Evolutionary conservation across 2,797 vertebrate species (phyloP).

Genomic region (Pseudochirops corinnae): DNA sequence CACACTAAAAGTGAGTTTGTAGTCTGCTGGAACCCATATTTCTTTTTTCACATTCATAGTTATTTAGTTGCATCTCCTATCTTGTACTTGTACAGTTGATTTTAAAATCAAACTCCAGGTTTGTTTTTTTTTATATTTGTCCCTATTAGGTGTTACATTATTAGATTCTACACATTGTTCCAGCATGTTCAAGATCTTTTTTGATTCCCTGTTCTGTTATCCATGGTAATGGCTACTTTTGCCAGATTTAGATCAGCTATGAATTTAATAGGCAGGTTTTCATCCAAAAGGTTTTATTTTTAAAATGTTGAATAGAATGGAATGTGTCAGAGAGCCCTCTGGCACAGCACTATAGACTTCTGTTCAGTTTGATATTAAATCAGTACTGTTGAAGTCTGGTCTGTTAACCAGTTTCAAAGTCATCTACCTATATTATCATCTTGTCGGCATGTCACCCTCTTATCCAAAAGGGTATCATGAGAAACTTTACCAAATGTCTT

Average conservation of each 20-base stretch:
- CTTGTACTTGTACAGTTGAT: not conserved
- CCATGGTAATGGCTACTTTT: not conserved
- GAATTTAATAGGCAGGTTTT: not conserved
- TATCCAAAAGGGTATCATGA: not conserved
- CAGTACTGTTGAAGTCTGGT: not conserved
- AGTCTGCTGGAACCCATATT: not conserved
- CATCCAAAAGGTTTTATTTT: not conserved
- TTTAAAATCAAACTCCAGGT: not conserved
- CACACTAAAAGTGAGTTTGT: not conserved
- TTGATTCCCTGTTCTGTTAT: not conserved
- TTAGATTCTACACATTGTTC: not conserved
- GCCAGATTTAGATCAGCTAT: not conserved
- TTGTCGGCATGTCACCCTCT: not conserved
- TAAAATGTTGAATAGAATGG: not conserved
- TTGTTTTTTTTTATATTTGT: not conserved
- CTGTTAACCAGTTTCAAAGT: not conserved
- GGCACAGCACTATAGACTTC: not conserved
- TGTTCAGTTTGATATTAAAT: not conserved
- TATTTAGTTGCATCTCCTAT: not conserved
- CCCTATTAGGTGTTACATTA: not conserved
- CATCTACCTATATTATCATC: not conserved
- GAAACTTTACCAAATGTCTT: not conserved
- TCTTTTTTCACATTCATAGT: not conserved
- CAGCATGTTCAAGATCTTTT: not conserved
- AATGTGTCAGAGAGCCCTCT: not conserved